Conservation (phyloP, 2,797 vertebrate genomes). For the Pelochelys cantorii region DNA sequence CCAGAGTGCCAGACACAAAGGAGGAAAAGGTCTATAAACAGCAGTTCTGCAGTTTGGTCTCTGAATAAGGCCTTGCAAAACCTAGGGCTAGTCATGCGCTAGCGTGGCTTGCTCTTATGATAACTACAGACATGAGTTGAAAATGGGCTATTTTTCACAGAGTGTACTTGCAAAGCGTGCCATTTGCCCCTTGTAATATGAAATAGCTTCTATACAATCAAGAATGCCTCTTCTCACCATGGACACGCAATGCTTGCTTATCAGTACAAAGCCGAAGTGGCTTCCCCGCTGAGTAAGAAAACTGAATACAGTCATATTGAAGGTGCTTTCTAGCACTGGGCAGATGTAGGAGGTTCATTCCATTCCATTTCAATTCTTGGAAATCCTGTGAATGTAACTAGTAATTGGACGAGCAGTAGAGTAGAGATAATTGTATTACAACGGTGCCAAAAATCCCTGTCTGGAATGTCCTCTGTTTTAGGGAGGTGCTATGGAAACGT, state of each 20-base stretch:
- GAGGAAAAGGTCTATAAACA: not conserved
- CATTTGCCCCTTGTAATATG: not conserved
- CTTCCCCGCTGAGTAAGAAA: not conserved
- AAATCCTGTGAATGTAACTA: not conserved
- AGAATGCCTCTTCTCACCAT: not conserved
- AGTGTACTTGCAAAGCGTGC: not conserved
- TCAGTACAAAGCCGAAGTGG: not conserved
- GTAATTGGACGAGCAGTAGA: not conserved
- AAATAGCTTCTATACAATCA: not conserved
- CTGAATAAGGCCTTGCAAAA: not conserved
- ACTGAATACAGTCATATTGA: not conserved
- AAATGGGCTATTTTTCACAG: not conserved
- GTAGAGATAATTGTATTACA: not conserved
- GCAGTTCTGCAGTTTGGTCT: not conserved
- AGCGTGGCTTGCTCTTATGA: not conserved
- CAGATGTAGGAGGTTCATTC: no score
- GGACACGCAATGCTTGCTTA: not conserved
- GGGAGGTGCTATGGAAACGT: not conserved
- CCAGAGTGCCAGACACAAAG: not conserved
- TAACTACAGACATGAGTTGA: not conserved
- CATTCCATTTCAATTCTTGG: not conserved
- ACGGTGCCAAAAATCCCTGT: not conserved
- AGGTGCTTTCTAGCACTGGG: not conserved
- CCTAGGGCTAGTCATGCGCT: not conserved
- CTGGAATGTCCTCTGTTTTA: not conserved